These are phyloP conservation scores for Nesidiocoris tenuis DNA, from an alignment of 2,888 invertebrate species.

Conservation along the genomic window DNA sequence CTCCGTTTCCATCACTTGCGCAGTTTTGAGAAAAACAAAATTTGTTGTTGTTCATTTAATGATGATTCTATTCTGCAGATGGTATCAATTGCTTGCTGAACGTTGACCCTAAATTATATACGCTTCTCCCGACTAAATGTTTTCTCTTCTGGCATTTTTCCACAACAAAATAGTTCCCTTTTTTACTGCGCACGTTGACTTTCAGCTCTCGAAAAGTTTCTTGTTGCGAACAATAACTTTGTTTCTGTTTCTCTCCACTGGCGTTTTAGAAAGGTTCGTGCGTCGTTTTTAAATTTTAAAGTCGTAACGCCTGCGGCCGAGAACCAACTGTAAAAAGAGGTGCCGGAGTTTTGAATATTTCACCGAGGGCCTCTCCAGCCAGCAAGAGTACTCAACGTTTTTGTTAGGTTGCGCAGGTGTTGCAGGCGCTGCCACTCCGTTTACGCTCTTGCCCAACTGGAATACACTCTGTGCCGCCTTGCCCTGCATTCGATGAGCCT, in stretches of 20 bases:
- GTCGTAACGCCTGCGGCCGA: neutral
- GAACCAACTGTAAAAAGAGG: neutral
- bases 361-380: neutral
- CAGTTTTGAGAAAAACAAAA: no score
- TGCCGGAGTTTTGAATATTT: neutral
- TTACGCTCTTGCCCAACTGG: neutral
- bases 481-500: neutral
- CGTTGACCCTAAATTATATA: neutral
- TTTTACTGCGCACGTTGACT: neutral
- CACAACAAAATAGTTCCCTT: neutral
- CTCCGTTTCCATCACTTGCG: neutral
- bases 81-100: neutral
- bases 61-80: no score
- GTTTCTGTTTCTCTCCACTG: neutral
- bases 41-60: no score
- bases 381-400: neutral
- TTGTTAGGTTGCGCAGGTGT: neutral
- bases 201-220: neutral
- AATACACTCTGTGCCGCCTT: neutral
- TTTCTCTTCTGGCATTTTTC: neutral
- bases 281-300: neutral
- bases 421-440: neutral
- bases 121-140: neutral
- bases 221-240: neutral
- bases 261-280: neutral